A percentile compares a stretch with the other conserved stretches of the same genome.
These are phyloP conservation scores for Zele albiditarsus DNA, from an alignment of 2,888 invertebrate genomes.

Conservation along the genomic window DNA sequence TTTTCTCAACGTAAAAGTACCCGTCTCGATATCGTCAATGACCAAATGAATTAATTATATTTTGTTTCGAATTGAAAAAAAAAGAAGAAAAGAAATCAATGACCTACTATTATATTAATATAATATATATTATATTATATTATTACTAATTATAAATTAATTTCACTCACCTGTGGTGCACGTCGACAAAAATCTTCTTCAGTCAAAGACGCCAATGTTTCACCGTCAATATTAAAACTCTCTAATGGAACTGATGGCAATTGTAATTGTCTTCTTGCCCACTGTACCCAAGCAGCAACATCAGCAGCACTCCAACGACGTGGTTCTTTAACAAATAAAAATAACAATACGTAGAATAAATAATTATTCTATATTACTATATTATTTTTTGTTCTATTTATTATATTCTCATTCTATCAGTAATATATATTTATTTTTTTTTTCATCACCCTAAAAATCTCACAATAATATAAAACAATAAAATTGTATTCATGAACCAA, in stretches of 20 bases:
- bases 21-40: too few species aligned
- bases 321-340: conserved; percentile 81
- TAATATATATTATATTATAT: too few species aligned
- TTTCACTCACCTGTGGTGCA: conserved; percentile 82
- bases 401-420: background rate
- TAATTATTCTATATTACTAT: background rate
- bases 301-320: conserved; percentile 88
- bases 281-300: conserved; percentile 91
- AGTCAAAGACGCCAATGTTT: conserved; percentile 82
- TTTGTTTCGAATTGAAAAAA: too few species aligned
- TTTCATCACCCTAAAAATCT: background rate
- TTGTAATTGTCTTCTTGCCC: conserved; percentile 88
- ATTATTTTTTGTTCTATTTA: background rate
- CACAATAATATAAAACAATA: background rate
- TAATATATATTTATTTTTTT: background rate
- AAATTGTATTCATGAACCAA: conserved; percentile 8
- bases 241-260: conserved; percentile 82
- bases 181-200: conserved; percentile 90
- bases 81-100: too few species aligned
- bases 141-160: background rate
- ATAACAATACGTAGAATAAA: conserved; percentile 20
- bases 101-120: too few species aligned
- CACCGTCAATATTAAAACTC: conserved; percentile 87
- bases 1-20: too few species aligned
- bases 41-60: too few species aligned